Evolutionary conservation across 2,113 vertebrate genomes (phyloP).

Genomic region (Pygoscelis adeliae): DNA sequence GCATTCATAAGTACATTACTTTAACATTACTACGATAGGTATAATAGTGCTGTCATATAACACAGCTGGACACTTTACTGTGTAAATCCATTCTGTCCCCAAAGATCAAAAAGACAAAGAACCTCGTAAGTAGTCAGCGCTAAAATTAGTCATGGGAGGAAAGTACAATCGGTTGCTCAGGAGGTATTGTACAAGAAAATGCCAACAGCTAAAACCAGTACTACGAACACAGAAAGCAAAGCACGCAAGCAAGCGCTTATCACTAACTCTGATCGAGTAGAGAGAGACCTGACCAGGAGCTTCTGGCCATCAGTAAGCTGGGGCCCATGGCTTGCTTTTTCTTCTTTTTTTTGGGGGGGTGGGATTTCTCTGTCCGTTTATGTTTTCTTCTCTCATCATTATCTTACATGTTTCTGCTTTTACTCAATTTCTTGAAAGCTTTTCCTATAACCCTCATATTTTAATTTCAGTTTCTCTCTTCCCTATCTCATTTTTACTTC

Average conservation of each 20-base stretch:
- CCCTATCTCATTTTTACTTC: neutral
- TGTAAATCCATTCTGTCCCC: neutral
- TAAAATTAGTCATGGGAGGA: neutral
- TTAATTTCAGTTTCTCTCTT: neutral
- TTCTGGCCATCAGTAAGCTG: neutral
- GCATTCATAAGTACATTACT: neutral
- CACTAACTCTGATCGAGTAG: neutral
- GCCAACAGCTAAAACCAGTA: neutral
- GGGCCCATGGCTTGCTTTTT: neutral
- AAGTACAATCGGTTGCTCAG: neutral
- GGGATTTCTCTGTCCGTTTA: neutral
- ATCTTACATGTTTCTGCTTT: neutral
- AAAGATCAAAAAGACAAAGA: neutral
- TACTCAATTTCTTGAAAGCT: neutral
- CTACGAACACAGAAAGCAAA: neutral
- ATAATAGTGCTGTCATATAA: neutral
- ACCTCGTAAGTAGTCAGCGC: neutral
- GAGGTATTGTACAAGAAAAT: neutral
- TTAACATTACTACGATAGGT: neutral
- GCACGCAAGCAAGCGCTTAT: neutral
- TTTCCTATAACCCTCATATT: neutral
- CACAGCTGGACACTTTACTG: neutral
- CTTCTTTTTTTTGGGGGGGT: neutral
- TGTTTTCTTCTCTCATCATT: neutral
- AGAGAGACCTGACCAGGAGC: neutral